A percentile compares a stretch with the other conserved stretches of the same genome.
Evolutionary conservation across 2,113 vertebrate species (phyloP).

Genomic region (Apodemus speciosus): DNA sequence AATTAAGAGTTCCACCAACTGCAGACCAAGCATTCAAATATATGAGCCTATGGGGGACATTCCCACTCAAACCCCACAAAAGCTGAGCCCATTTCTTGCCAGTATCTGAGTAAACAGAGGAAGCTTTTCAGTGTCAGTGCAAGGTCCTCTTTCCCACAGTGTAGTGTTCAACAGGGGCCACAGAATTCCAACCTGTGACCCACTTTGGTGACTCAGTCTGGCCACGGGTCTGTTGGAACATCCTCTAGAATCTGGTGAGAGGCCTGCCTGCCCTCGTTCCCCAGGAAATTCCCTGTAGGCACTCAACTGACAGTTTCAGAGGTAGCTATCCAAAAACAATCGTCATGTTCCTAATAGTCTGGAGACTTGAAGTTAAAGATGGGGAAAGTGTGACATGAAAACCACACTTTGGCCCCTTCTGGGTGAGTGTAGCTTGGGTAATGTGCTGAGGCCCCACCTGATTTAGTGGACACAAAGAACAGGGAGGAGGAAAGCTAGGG

Average conservation of each 20-base stretch:
- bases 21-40: neutral
- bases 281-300: neutral
- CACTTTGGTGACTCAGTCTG: neutral
- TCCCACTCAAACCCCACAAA: neutral
- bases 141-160: neutral
- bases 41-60: neutral
- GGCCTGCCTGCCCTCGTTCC: neutral
- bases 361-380: neutral
- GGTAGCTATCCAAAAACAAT: neutral
- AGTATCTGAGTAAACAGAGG: neutral
- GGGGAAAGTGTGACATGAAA: neutral
- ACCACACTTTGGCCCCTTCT: neutral
- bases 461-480: neutral
- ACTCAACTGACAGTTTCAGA: neutral
- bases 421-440: neutral
- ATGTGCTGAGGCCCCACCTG: neutral
- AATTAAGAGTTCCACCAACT: neutral
- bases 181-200: neutral
- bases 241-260: neutral
- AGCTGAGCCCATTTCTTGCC: neutral
- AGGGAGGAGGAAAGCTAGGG: neutral
- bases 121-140: neutral
- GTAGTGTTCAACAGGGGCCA: neutral
- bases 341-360: neutral
- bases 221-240: neutral